Percentiles rank a stretch among this genome's conserved stretches.
These are phyloP conservation scores for Perca fluviatilis DNA, from an alignment of 2,113 vertebrate genomes.

Conservation along the genomic window DNA sequence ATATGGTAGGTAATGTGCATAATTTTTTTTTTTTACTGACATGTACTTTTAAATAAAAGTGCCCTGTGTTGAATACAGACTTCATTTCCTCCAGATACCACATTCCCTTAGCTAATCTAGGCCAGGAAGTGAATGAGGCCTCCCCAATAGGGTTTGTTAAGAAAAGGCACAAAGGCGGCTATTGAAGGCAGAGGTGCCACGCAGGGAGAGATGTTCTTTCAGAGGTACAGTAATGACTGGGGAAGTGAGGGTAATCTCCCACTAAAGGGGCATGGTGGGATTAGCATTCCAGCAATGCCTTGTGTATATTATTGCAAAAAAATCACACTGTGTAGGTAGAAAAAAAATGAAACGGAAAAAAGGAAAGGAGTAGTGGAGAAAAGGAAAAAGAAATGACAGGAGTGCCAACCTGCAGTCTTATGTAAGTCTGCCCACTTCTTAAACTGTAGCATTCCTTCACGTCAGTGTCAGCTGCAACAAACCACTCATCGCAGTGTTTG, in stretches of 20 bases:
- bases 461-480: slow-evolving; percentile 32
- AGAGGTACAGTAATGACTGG: slow-evolving; percentile 53
- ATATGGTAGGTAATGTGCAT: not conserved
- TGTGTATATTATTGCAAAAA: slow-evolving; percentile 60
- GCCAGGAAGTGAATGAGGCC: slow-evolving; percentile 68
- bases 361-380: slow-evolving; percentile 5
- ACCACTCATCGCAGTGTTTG: not conserved
- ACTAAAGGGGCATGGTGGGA: slow-evolving; percentile 37
- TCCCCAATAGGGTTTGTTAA: slow-evolving; percentile 70
- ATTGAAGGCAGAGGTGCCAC: slow-evolving; percentile 73
- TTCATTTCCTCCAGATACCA: slow-evolving; percentile 62
- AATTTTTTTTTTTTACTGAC: not conserved
- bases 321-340: slow-evolving; percentile 48
- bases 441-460: slow-evolving; percentile 38
- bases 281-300: slow-evolving; percentile 42
- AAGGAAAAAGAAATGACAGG: slow-evolving; percentile 18
- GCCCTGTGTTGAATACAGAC: slow-evolving; percentile 18
- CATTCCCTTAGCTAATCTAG: slow-evolving; percentile 55
- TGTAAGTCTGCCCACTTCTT: slow-evolving; percentile 50
- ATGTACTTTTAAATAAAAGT: not conserved
- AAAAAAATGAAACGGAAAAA: not conserved
- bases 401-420: slow-evolving; percentile 61
- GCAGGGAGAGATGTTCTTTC: slow-evolving; percentile 55
- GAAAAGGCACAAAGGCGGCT: slow-evolving; percentile 74
- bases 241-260: slow-evolving; percentile 58